phyloP scores from a whole-genome alignment of 1,140 invertebrate species.

The Maniola jurtina region DNA sequence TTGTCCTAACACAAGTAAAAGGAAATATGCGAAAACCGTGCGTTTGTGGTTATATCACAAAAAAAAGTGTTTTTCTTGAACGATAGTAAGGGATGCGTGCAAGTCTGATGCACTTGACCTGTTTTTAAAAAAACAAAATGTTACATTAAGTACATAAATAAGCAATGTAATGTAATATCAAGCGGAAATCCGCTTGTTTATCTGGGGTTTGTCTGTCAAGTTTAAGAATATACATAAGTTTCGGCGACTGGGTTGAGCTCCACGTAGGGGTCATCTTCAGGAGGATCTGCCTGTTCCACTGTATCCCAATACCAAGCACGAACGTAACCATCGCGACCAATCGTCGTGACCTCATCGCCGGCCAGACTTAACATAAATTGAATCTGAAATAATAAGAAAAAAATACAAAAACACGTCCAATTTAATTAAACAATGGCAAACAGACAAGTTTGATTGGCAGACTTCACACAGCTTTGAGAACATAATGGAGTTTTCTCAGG shows the following conservation, averaged over 20 bases:
- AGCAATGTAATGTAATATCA: not conserved
- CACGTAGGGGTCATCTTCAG: conserved; percentile 87
- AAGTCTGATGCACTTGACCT: too few relatives aligned
- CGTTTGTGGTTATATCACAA: too few relatives aligned
- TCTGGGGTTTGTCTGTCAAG: not conserved
- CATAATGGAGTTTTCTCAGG: too few relatives aligned
- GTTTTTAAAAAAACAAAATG: too few relatives aligned
- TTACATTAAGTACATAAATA: not conserved
- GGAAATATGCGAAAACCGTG: too few relatives aligned
- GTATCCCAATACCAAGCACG: conserved; percentile 93
- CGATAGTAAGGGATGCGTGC: too few relatives aligned
- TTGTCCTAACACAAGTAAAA: too few relatives aligned
- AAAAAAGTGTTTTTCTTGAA: too few relatives aligned
- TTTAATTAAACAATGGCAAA: too few relatives aligned
- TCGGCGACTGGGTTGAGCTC: conserved; percentile 92
- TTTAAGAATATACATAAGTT: conserved; percentile 50
- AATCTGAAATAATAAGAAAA: conserved; percentile 40
- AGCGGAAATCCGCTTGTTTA: not conserved
- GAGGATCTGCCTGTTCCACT: conserved; percentile 89
- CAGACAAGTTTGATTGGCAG: too few relatives aligned
- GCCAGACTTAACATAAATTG: conserved; percentile 68
- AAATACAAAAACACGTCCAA: too few relatives aligned
- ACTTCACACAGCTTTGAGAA: too few relatives aligned
- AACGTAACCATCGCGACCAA: conserved; percentile 89
- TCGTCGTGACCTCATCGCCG: conserved; percentile 80